These are phyloP conservation scores for Heptranchias perlo DNA, from an alignment of 2,113 vertebrate genomes.

Conservation along the genomic window DNA sequence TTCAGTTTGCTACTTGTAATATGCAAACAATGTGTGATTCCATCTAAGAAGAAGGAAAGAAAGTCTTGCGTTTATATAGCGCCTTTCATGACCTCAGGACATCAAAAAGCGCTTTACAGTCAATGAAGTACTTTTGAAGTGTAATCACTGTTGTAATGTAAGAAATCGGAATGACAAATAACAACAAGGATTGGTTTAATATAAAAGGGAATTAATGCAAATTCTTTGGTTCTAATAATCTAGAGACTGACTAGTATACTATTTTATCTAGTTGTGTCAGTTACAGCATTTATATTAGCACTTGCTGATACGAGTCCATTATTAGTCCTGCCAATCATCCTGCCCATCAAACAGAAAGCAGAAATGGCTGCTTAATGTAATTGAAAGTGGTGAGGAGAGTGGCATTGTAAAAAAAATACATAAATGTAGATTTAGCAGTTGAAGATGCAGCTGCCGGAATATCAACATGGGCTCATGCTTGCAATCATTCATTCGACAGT, in stretches of 20 bases:
- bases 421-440: neutral
- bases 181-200: neutral
- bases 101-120: no score
- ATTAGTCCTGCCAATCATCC: neutral
- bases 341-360: neutral
- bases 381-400: neutral
- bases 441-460: neutral
- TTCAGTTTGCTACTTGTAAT: neutral
- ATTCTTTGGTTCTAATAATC: neutral
- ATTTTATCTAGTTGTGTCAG: neutral
- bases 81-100: no score
- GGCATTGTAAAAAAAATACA: neutral
- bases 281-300: neutral
- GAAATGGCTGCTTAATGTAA: neutral
- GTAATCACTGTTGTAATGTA: no score
- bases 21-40: neutral
- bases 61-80: no score
- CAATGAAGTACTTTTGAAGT: no score
- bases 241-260: neutral
- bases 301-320: neutral
- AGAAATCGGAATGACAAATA: slow-evolving; percentile 6
- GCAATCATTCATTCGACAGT: neutral
- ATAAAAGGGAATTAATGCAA: neutral
- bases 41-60: no score
- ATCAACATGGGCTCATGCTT: neutral